A percentile compares a stretch with the other conserved stretches of the same genome.
Conservation (phyloP, 2,888 invertebrate species). For the Melanophora roralis region DNA sequence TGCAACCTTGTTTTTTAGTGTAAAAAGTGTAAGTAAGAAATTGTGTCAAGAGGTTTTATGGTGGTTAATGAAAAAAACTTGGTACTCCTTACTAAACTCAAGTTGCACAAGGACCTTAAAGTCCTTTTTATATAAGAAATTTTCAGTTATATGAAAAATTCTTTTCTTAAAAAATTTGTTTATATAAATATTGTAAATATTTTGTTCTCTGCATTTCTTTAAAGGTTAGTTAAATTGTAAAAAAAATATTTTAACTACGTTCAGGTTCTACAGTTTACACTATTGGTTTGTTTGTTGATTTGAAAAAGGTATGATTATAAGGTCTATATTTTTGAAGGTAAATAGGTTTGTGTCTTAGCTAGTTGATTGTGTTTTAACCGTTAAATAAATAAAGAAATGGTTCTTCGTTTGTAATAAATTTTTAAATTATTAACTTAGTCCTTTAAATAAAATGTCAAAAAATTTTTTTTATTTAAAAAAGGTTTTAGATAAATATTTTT, state of each 20-base stretch:
- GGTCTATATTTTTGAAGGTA: not conserved
- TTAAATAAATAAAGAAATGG: conserved; percentile 22
- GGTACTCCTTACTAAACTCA: not conserved
- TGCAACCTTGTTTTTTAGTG: conserved; percentile 45
- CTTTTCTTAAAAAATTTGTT: conserved; percentile 43
- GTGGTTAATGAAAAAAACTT: not conserved
- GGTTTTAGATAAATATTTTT: too few species aligned
- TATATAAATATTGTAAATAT: conserved; percentile 29
- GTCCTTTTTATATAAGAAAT: too few species aligned
- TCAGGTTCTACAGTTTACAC: conserved; percentile 62
- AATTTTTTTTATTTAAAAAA: not conserved
- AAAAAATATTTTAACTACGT: conserved; percentile 58
- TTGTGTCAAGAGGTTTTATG: not conserved
- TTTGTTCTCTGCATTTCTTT: not conserved
- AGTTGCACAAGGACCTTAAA: not conserved
- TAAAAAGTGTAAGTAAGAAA: not conserved
- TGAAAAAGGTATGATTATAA: conserved; percentile 28
- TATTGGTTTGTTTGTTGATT: conserved; percentile 62
- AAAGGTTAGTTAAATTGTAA: conserved; percentile 24
- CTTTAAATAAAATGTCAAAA: not conserved
- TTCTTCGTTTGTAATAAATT: conserved; percentile 7
- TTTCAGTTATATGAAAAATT: conserved; percentile 38
- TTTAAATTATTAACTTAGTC: not conserved
- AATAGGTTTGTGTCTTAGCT: conserved; percentile 48
- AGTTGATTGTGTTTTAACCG: conserved; percentile 1